These are phyloP conservation scores for Fregetta grallaria DNA, from an alignment of 2,113 vertebrate genomes.

Conservation along the genomic window DNA sequence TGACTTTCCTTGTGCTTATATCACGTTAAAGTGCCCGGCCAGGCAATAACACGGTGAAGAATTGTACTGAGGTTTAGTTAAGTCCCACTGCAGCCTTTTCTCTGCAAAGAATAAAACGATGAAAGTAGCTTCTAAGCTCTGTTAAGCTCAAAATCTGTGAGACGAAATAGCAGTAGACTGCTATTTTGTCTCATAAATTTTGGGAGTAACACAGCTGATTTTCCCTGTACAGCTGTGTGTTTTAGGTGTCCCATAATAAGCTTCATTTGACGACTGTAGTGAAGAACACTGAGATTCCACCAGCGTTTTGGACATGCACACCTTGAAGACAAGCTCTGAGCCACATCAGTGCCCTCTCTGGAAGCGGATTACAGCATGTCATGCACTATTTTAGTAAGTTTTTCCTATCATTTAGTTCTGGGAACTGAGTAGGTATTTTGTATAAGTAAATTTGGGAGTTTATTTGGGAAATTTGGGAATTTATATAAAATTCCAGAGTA, in stretches of 20 bases:
- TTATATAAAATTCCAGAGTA: not conserved
- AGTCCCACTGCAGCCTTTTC: not conserved
- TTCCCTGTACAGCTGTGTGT: not conserved
- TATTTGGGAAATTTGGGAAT: not conserved
- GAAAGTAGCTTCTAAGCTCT: not conserved
- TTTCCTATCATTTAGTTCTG: not conserved
- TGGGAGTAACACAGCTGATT: not conserved
- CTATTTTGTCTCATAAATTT: not conserved
- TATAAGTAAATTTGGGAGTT: not conserved
- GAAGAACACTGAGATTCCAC: not conserved
- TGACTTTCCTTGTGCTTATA: not conserved
- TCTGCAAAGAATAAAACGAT: not conserved
- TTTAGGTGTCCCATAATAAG: not conserved
- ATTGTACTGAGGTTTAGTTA: not conserved
- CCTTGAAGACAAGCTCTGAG: not conserved
- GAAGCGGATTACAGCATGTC: not conserved
- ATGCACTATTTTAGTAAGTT: not conserved
- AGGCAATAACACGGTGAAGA: not conserved
- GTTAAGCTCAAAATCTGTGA: not conserved
- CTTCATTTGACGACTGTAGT: not conserved
- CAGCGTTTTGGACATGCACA: accelerated
- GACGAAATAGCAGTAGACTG: too few relatives aligned
- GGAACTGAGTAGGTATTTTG: not conserved
- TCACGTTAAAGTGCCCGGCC: not conserved
- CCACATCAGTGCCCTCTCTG: not conserved